Percentiles rank a stretch among this genome's conserved stretches.
These are phyloP conservation scores for Eutolmus rufibarbis DNA, from an alignment of 2,888 invertebrate genomes.

Conservation along the genomic window DNA sequence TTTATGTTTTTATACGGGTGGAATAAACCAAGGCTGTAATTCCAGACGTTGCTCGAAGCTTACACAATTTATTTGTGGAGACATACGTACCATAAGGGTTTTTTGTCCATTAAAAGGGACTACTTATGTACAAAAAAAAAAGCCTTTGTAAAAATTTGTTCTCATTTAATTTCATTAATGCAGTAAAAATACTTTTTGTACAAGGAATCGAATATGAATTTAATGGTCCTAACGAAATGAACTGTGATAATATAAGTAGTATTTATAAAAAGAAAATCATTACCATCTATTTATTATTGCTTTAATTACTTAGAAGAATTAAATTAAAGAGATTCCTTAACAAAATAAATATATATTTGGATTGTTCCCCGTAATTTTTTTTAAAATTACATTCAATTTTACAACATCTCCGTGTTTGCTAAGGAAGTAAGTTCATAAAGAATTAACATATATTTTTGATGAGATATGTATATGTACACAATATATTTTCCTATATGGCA, in stretches of 20 bases:
- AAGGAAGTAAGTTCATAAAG: neutral
- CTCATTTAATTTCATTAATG: neutral
- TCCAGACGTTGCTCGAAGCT: neutral
- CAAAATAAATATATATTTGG: too few relatives aligned
- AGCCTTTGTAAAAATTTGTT: neutral
- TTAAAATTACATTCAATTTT: neutral
- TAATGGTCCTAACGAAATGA: neutral
- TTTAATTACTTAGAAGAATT: too few relatives aligned
- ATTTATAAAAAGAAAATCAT: too few relatives aligned
- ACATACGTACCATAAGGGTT: neutral
- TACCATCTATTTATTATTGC: too few relatives aligned
- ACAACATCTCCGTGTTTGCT: too few relatives aligned
- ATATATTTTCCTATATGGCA: too few relatives aligned
- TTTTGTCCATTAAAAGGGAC: neutral
- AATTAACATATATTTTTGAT: neutral
- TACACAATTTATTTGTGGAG: neutral
- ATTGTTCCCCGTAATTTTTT: too few relatives aligned
- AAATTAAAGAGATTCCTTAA: too few relatives aligned
- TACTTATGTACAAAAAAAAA: too few relatives aligned
- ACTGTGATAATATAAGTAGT: too few relatives aligned
- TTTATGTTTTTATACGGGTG: neutral
- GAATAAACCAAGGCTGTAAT: neutral
- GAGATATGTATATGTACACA: too few relatives aligned
- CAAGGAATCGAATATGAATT: neutral
- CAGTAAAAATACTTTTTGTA: neutral